Conservation (phyloP, 2,797 vertebrate species). For the Gambusia yucatana region DNA sequence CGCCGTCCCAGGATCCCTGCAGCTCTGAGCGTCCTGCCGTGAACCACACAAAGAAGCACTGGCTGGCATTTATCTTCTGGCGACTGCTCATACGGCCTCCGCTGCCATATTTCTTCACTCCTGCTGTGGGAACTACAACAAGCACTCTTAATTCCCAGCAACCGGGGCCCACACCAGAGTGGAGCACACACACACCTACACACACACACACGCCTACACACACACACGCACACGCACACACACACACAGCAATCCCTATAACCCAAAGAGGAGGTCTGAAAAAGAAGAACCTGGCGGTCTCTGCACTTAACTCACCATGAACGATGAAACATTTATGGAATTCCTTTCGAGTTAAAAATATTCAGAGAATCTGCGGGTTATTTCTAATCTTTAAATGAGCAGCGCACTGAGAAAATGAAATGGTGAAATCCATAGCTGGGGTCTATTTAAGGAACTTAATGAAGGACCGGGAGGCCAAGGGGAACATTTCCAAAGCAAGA, state of each 20-base stretch:
- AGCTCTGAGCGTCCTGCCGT: conserved; percentile 47
- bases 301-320: conserved; percentile 60
- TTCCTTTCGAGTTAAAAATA: conserved; percentile 61
- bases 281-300: not conserved
- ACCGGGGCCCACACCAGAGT: conserved; percentile 32
- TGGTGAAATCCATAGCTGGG: not conserved
- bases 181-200: conserved; percentile 7
- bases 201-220: conserved; percentile 28
- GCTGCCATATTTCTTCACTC: conserved; percentile 47
- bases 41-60: conserved; percentile 38
- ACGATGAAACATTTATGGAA: conserved; percentile 73
- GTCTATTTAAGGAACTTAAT: not conserved
- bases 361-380: conserved; percentile 49
- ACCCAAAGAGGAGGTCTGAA: conserved; percentile 30
- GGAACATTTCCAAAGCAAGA: not conserved
- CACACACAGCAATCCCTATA: conserved; percentile 32
- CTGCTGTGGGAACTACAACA: conserved; percentile 56
- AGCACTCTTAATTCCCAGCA: conserved; percentile 56
- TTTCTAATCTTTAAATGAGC: conserved; percentile 30
- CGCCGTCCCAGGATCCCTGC: conserved; percentile 39
- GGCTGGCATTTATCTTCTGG: conserved; percentile 43
- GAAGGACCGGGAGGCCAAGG: not conserved
- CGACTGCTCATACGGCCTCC: conserved; percentile 35
- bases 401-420: not conserved
- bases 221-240: conserved; percentile 1